Evolutionary conservation across 2,113 vertebrate species (phyloP).

Genomic region (Pseudorectes ferrugineus): DNA sequence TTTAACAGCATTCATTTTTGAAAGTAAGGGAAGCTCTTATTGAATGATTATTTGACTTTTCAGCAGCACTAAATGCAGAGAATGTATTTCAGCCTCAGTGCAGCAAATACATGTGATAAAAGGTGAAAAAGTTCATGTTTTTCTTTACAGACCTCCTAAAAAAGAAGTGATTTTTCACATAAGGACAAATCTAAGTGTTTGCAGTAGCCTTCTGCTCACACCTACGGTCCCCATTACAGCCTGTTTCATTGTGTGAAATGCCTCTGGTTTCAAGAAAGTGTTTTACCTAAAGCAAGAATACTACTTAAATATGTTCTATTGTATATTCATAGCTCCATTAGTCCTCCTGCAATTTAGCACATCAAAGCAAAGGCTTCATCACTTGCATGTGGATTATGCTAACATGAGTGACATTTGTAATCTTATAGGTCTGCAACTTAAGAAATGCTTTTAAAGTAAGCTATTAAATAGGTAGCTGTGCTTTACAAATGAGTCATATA

Average conservation of each 20-base stretch:
- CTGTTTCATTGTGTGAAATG: conserved; percentile 77
- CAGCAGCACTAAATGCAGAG: conserved; percentile 1
- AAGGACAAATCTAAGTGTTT: conserved; percentile 63
- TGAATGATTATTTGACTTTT: conserved; percentile 38
- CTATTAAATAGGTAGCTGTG: conserved; percentile 77
- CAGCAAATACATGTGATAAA: conserved; percentile 5
- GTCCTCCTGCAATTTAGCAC: conserved; percentile 85
- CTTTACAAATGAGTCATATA: conserved; percentile 74
- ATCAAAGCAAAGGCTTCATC: conserved; percentile 87
- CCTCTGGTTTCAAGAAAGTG: conserved; percentile 79
- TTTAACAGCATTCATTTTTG: conserved; percentile 42
- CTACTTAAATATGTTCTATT: conserved; percentile 89
- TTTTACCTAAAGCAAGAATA: conserved; percentile 85
- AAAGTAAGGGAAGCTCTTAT: conserved; percentile 20
- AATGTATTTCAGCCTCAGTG: not conserved
- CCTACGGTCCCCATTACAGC: conserved; percentile 57
- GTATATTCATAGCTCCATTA: conserved; percentile 92
- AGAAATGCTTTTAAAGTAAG: conserved; percentile 82
- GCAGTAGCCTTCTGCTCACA: conserved; percentile 55
- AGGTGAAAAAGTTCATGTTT: not conserved
- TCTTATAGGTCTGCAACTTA: conserved; percentile 85
- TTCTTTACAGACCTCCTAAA: not conserved
- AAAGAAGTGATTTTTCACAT: conserved; percentile 30
- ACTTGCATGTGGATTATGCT: conserved; percentile 87
- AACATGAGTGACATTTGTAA: conserved; percentile 88